Percentiles rank a stretch among this genome's conserved stretches.
Conservation (phyloP, 23 tunicate genomes). For the Trididemnum clinides region DNA sequence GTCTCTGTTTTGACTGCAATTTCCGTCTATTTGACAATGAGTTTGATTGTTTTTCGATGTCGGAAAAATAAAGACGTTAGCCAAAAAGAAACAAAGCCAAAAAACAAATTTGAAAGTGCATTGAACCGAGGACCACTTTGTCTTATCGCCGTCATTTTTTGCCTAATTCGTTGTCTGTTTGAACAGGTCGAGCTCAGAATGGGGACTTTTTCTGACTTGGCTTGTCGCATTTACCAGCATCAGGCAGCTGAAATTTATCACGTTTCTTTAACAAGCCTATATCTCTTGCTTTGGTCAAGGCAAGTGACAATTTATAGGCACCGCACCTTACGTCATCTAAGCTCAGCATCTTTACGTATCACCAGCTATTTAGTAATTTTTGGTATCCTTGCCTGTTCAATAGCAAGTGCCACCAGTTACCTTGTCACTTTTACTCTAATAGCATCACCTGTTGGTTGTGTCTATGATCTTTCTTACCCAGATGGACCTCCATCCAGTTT, state of each 20-base stretch:
- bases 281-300: slow-evolving; percentile 46
- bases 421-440: slow-evolving; percentile 36
- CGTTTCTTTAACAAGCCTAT: slow-evolving; percentile 27
- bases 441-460: slow-evolving; percentile 48
- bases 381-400: slow-evolving; percentile 35
- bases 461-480: slow-evolving; percentile 29
- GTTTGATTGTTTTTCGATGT: slow-evolving; percentile 18
- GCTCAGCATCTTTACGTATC: slow-evolving; percentile 34
- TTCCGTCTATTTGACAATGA: slow-evolving; percentile 14
- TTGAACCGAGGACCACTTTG: slow-evolving; percentile 34
- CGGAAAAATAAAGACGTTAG: background rate
- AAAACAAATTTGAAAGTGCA: background rate
- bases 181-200: slow-evolving; percentile 52
- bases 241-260: slow-evolving; percentile 48
- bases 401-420: slow-evolving; percentile 41
- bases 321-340: slow-evolving; percentile 38
- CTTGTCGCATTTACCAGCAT: slow-evolving; percentile 53
- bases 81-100: background rate
- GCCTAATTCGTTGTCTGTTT: slow-evolving; percentile 31
- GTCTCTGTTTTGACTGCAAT: slow-evolving; percentile 19
- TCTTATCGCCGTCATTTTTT: slow-evolving; percentile 36
- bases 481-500: slow-evolving; percentile 35
- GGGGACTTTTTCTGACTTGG: slow-evolving; percentile 33
- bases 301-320: slow-evolving; percentile 54
- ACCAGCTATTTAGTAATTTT: slow-evolving; percentile 31